These are phyloP conservation scores for Fissipunctia ypsillon DNA, from an alignment of 2,888 invertebrate species.

Conservation along the genomic window DNA sequence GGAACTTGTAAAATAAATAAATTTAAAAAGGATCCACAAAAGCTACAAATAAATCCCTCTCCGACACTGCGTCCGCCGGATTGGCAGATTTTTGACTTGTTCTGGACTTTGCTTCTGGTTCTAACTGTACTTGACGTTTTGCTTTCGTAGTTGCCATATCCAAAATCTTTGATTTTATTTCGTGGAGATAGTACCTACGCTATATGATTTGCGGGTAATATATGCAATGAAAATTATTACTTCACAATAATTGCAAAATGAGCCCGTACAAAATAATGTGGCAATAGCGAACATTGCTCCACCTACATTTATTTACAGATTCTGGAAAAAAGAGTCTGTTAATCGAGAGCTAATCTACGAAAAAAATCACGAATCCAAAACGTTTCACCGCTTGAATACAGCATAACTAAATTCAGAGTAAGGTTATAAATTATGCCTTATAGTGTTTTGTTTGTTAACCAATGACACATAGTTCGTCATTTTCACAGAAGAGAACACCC, in stretches of 20 bases:
- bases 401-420: background rate
- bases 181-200: slow-evolving; percentile 2
- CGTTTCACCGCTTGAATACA: background rate
- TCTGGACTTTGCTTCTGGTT: background rate
- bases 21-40: slow-evolving; percentile 60
- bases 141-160: slow-evolving; percentile 38
- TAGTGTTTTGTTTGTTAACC: background rate
- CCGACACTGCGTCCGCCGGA: slow-evolving; percentile 72
- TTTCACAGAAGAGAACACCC: background rate
- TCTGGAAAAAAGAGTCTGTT: background rate
- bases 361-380: background rate
- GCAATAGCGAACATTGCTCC: background rate
- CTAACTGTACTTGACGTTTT: slow-evolving; percentile 30
- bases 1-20: slow-evolving; percentile 75
- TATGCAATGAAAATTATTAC: too few relatives aligned
- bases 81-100: slow-evolving; percentile 64
- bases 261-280: background rate
- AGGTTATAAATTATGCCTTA: background rate
- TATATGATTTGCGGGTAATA: background rate
- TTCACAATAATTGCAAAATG: background rate
- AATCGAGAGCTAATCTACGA: background rate
- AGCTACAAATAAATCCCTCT: slow-evolving; percentile 41
- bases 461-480: background rate
- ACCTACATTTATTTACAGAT: background rate
- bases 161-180: background rate